Conservation (phyloP, 2,113 vertebrate genomes). For the Perca schrenkii region DNA sequence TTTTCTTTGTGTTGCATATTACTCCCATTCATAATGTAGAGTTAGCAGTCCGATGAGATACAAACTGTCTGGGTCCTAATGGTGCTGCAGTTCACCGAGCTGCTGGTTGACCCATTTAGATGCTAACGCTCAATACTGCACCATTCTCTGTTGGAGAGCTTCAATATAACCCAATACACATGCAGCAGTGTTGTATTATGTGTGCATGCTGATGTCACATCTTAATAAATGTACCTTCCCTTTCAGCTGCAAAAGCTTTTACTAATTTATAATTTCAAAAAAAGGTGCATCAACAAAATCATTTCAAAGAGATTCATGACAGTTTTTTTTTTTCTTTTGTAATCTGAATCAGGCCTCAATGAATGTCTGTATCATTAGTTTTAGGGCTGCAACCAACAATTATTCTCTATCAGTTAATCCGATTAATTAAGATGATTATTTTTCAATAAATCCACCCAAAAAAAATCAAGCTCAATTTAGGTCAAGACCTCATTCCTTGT, state of each 20-base stretch:
- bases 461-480: background rate
- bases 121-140: conserved; percentile 72
- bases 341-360: background rate
- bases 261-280: conserved; percentile 10
- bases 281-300: background rate
- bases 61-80: conserved; percentile 69
- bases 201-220: background rate
- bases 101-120: conserved; percentile 82
- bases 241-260: background rate
- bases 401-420: background rate
- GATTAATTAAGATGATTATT: background rate
- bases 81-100: conserved; percentile 54
- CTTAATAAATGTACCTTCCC: background rate
- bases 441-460: background rate
- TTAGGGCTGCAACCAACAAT: background rate
- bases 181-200: background rate
- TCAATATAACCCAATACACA: background rate
- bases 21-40: conserved; percentile 50
- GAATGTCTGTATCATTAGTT: background rate
- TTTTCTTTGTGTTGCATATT: conserved; percentile 26
- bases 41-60: conserved; percentile 60
- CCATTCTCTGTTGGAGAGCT: conserved; percentile 24
- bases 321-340: background rate
- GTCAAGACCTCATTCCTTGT: background rate
- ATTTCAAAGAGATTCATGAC: background rate